Base-by-base conservation (phyloP, 2,888 invertebrate species). In the Aproaerema taeniolella region DNA sequence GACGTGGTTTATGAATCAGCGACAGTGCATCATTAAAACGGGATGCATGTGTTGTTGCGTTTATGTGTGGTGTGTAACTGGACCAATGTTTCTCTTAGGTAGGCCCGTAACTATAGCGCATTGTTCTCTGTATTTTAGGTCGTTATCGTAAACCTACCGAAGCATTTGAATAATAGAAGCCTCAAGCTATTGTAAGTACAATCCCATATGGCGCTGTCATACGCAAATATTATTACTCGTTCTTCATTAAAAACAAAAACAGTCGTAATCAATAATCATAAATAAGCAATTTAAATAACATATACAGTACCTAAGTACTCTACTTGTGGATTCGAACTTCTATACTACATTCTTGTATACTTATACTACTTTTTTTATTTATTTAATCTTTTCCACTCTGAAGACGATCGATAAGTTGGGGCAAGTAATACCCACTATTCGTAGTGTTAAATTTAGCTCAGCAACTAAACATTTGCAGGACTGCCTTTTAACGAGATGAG, bases 1-100 rank as follows among this genome's bases (percentile, higher is more conserved):
- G 67, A 71, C 60, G 61, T 52, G 58, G 55, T 55, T 55, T 62
- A 66, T 76, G 73, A 78, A 68, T 78, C 75, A 71, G 66, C 65
- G 61, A 63, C 69, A 63, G 55, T 62, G 65, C 62, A 61, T 70
- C 65, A 63, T 67, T 66, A 62, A 64, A 69, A 69, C 61, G 66
- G 66, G 61, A 66, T 59, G 52, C 53, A 53, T 51, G 48, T 49
- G 55, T 4, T 55, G n/a, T n/a, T n/a, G n/a, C n/a, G 53, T 58
- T 49, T 59, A 53, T 53, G 53, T 51, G 47, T 51, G 55, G n/a
- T 55, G 54, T 57, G 52, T 61, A 57, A 62, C 59, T 60, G 58
- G 56, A 55, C 56, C 57, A 52, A 52, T 58, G 20, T 53, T 61
- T 59, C 53, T 58, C 50, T 58, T 72, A 64, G 64, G 58, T 67